Evolutionary conservation across 1,140 invertebrate genomes (phyloP).

Genomic region (Drosophila sp.): DNA sequence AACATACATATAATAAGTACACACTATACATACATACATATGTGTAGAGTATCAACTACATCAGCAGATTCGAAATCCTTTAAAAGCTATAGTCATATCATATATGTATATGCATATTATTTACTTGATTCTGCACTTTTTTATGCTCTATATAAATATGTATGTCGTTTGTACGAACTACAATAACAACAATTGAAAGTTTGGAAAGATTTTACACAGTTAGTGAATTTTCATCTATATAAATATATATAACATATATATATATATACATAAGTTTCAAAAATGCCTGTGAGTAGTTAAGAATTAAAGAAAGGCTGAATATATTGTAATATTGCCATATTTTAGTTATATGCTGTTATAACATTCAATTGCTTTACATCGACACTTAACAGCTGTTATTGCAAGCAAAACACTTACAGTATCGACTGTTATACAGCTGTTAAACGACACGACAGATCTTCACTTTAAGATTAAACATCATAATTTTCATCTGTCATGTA

Average conservation of each 20-base stretch:
- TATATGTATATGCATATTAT: slow-evolving; percentile 3
- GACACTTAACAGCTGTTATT: too few relatives aligned
- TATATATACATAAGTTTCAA: slow-evolving; percentile 2
- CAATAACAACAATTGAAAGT: slow-evolving; percentile 10
- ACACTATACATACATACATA: slow-evolving; percentile 25
- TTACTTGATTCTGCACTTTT: neutral
- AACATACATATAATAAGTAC: slow-evolving; percentile 14
- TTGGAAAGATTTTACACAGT: slow-evolving; percentile 6
- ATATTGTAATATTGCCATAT: slow-evolving; percentile 8
- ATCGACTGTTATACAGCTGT: neutral
- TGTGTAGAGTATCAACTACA: neutral
- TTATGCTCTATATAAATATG: too few relatives aligned
- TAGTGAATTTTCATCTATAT: neutral
- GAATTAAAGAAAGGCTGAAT: slow-evolving; percentile 3
- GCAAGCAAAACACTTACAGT: neutral
- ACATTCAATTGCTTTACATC: too few relatives aligned
- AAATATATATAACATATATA: slow-evolving; percentile 5
- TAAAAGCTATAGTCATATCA: slow-evolving; percentile 8
- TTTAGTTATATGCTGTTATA: neutral
- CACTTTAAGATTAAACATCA: too few relatives aligned
- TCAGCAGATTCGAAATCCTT: slow-evolving; percentile 1
- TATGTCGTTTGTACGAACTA: neutral
- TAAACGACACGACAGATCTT: neutral
- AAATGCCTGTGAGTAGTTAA: neutral
- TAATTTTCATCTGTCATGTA: too few relatives aligned